A percentile compares a stretch with the other conserved stretches of the same genome.
Evolutionary conservation across 2,888 invertebrate species (phyloP).

Genomic region (Sinodicranocentrus sp.): DNA sequence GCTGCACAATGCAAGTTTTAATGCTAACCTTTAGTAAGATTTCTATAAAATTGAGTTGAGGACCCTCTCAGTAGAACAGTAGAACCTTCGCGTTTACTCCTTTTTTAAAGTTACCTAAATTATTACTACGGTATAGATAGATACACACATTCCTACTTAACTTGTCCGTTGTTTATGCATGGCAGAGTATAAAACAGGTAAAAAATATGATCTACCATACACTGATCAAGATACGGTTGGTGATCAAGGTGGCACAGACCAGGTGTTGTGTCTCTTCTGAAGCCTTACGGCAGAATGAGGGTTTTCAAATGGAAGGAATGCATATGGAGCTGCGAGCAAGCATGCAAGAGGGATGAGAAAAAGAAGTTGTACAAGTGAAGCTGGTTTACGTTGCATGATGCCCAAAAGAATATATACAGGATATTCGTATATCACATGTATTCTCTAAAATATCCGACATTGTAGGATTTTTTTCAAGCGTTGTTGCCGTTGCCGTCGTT

Average conservation of each 20-base stretch:
- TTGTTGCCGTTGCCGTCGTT: neutral
- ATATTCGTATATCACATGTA: neutral
- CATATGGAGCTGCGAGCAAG: slow-evolving; percentile 4
- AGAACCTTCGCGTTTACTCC: no score
- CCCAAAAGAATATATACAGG: neutral
- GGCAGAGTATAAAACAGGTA: neutral
- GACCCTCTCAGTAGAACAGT: no score
- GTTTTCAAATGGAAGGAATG: slow-evolving; percentile 48
- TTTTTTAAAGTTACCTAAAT: no score
- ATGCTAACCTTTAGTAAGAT: no score
- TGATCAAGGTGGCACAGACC: neutral
- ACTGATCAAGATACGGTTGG: neutral
- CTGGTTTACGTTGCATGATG: neutral
- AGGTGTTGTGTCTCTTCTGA: slow-evolving; percentile 49
- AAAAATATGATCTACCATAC: no score
- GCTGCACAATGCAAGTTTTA: neutral
- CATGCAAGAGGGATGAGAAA: slow-evolving; percentile 10
- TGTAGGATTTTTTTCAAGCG: slow-evolving; percentile 6
- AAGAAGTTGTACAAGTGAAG: slow-evolving; percentile 10
- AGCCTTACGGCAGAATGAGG: slow-evolving; percentile 72
- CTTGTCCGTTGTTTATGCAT: neutral
- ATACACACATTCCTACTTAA: neutral
- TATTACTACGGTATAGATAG: neutral
- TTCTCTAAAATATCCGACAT: neutral
- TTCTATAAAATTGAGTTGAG: no score